Evolutionary conservation across 1,140 invertebrate genomes (phyloP).

Genomic region (Piezodorus guildinii): DNA sequence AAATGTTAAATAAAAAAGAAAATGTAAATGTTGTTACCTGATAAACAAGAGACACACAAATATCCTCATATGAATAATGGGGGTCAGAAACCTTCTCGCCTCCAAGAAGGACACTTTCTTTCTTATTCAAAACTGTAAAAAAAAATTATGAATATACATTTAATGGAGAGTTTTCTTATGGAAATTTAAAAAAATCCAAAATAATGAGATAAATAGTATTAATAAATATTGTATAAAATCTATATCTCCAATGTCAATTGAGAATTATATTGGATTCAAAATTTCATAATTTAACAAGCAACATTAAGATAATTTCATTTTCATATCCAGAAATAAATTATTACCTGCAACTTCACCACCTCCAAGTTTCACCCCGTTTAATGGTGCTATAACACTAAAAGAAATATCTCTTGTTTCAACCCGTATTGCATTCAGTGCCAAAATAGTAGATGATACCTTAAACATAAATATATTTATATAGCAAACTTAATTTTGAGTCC

Average conservation of each 20-base stretch:
- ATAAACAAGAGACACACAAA: not conserved
- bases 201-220: too few relatives aligned
- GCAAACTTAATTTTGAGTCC: too few relatives aligned
- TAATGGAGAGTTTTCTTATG: too few relatives aligned
- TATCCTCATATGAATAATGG: not conserved
- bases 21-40: not conserved
- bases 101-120: not conserved
- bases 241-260: too few relatives aligned
- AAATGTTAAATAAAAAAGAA: too few relatives aligned
- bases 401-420: not conserved
- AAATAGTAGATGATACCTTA: not conserved
- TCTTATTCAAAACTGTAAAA: not conserved
- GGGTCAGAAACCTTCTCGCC: not conserved
- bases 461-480: too few relatives aligned
- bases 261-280: too few relatives aligned
- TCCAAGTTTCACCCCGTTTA: not conserved
- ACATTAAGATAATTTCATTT: too few relatives aligned
- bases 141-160: not conserved
- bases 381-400: not conserved
- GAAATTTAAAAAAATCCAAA: too few relatives aligned
- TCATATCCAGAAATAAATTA: too few relatives aligned
- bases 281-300: too few relatives aligned
- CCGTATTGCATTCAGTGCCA: not conserved
- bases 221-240: too few relatives aligned
- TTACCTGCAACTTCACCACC: not conserved